Evolutionary conservation across 92 coral and sea anemone genomes (phyloP), one percentile per base, ranked within the genome.

Genomic region (Paragorgia papillata): DNA sequence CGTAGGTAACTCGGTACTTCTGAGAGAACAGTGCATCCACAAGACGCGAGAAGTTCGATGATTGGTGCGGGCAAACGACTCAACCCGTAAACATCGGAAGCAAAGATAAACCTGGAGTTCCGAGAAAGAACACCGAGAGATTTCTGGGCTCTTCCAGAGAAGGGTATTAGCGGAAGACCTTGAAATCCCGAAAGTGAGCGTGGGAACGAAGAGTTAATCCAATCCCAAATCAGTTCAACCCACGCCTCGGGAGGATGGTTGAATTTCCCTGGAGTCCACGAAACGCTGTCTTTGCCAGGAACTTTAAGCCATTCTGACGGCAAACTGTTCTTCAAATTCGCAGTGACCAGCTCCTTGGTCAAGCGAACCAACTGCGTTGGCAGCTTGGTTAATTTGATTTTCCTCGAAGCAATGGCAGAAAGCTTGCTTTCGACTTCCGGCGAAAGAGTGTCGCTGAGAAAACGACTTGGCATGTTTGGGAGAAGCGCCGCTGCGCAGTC

Each of bases 211-310:
- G n/a, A 27, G 24, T 55, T 69, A 39, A 92, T 77, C 90, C 94
- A 84, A 9, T 6, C 15, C 97, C 97, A 92, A 1, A 83, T 35
- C 25, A 25, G 50, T 25, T 21, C 66, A 41, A 90, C 33, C 97
- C 97, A 92, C 18, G 68, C 28, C 34, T 75, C 66, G 0, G 92
- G 84, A 14, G 97, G 96, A 37, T 87, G 90, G 8, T 77, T 76
- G 15, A 78, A 55, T 54, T 40, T 74, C 2, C 75, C 86, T n/a
- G 92, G 96, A 40, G 60, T 51, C 89, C 96, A 90, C 2, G 53
- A 46, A 6, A 46, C 53, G 14, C 15, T 46, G 57, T 2, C 13
- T 22, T 70, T 68, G 48, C 21, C 67, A 25, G 74, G 80, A 22
- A 5, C 4, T 24, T 54, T 71, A 14, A 17, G 1, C 92, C 91